Evolutionary conservation across 2,797 vertebrate species (phyloP).

Genomic region (Menidia menidia): DNA sequence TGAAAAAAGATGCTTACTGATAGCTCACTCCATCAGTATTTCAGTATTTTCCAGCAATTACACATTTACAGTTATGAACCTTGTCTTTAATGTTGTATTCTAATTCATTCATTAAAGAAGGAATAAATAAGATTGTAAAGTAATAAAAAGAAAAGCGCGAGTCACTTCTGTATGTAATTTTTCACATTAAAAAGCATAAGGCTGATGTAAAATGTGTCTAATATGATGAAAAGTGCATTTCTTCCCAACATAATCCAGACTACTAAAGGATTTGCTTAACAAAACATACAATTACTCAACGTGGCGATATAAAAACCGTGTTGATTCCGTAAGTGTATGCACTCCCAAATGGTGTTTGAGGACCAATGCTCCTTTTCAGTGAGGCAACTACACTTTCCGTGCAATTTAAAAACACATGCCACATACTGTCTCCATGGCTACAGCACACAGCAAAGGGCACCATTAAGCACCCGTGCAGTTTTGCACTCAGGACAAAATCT

Average conservation of each 20-base stretch:
- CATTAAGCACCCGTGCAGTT: constrained; percentile 64
- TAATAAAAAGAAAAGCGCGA: not conserved
- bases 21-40: too few species aligned
- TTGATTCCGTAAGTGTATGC: not conserved
- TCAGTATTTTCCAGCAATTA: too few species aligned
- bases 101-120: not conserved
- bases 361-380: constrained; percentile 46
- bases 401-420: constrained; percentile 72
- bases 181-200: too few species aligned
- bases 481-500: constrained; percentile 53
- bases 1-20: too few species aligned
- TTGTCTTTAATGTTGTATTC: not conserved
- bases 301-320: not conserved
- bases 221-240: too few species aligned
- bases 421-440: constrained; percentile 80
- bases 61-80: not conserved
- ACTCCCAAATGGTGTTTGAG: constrained; percentile 39
- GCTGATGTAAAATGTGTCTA: too few species aligned
- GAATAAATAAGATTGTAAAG: not conserved
- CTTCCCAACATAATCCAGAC: too few species aligned
- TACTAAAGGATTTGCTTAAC: not conserved
- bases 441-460: constrained; percentile 73
- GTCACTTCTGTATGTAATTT: too few species aligned
- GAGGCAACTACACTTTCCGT: constrained; percentile 47
- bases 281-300: too few species aligned